Base-by-base conservation (phyloP, 2,888 invertebrate genomes). In the Campoplex capitator region DNA sequence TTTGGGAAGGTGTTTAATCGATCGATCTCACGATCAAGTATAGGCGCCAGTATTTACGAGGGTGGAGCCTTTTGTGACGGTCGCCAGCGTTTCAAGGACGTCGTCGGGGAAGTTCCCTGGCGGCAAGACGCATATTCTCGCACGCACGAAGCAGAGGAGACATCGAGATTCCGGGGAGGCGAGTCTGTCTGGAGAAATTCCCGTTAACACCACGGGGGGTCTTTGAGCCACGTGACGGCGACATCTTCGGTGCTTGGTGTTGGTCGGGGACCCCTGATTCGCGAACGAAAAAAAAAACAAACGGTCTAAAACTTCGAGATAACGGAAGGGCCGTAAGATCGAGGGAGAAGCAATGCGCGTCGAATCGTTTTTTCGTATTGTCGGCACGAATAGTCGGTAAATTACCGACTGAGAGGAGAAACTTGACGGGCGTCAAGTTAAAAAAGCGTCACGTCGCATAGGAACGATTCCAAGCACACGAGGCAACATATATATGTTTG, bases 141-240 rank as follows among this genome's bases (percentile, higher is more conserved):
- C 51, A 48, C 82, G 45, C 71, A 51, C 82, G 45, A 62, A 51
- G 13, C 51, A 62, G 65, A 62, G 56, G 70, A 83, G 83, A 71
- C 71, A 68, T 71, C 58, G 81, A 35, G 58, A 79, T 75, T 84
- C 68, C 74, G 68, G 71, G 85, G 78, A 56, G 74, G 76, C 42
- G 45, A 65, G 62, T 70, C 73, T 32, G 71, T 84, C 79, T 73
- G 74, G 73, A 56, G 65, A 88, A 62, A 89, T 90, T 92, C 91
- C 80, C 92, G 92, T 92, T 91, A 91, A 91, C 91, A 71, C 90
- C 51, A 88, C 92, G 91, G 91, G 93, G 92, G 92, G 92, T 92
- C 88, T 80, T 91, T 88, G 83, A 58, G 75, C 88, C 87, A 71
- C 88, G 83, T 85, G 86, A 87, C 85, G 84, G 81, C 84, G 74